These are phyloP conservation scores for Campopleginae sp. DNA, from an alignment of 2,888 invertebrate genomes.

Conservation along the genomic window DNA sequence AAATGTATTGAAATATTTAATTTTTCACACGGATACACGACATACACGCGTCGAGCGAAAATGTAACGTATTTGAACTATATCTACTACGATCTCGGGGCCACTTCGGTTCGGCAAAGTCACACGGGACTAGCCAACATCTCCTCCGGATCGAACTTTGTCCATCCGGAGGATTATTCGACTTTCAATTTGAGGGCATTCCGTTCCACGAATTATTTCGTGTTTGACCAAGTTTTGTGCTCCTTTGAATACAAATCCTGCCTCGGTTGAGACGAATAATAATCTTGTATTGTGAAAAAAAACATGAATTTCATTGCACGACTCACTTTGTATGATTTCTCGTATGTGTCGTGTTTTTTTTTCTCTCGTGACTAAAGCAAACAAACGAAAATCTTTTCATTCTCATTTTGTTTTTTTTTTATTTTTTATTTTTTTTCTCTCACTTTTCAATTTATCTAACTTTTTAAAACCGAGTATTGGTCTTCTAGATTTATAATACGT, in stretches of 20 bases:
- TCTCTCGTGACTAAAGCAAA: conserved; percentile 32
- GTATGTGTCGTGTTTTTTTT: conserved; percentile 31
- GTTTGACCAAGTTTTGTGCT: conserved; percentile 26
- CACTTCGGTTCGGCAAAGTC: conserved; percentile 8
- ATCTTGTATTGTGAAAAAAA: conserved; percentile 22
- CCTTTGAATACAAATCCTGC: neutral
- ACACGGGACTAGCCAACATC: neutral
- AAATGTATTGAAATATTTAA: conserved; percentile 70
- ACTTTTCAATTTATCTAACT: neutral
- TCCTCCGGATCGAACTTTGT: neutral
- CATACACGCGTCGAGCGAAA: conserved; percentile 26
- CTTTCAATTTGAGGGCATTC: neutral
- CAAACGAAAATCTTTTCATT: conserved; percentile 34
- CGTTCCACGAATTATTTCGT: conserved; percentile 25
- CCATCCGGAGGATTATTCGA: neutral
- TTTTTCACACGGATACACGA: conserved; percentile 69
- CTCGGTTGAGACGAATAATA: neutral
- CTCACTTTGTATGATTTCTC: conserved; percentile 41
- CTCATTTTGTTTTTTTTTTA: conserved; percentile 40
- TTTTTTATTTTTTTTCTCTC: conserved; percentile 35
- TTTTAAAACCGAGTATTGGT: conserved; percentile 43
- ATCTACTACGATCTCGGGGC: conserved; percentile 44
- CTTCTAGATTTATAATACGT: conserved; percentile 51
- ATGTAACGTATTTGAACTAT: conserved; percentile 68
- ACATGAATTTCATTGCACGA: conserved; percentile 54